Evolutionary conservation across 2,797 vertebrate genomes (phyloP).

Genomic region (Dicrostonyx torquatus): DNA sequence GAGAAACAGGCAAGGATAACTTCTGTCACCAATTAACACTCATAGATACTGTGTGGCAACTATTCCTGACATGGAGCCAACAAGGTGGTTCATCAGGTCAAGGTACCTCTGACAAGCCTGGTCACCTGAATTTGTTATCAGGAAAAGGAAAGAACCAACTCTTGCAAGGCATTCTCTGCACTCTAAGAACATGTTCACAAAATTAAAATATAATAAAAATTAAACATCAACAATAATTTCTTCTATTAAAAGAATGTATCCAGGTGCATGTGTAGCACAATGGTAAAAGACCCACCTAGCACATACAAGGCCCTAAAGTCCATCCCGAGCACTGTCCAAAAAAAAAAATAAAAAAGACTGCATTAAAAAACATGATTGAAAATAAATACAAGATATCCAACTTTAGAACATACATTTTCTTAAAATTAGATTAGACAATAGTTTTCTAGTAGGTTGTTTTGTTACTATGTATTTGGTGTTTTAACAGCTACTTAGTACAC

Average conservation of each 20-base stretch:
- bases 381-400: slow-evolving; percentile 21
- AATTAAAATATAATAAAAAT: background rate
- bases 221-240: background rate
- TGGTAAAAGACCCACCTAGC: no score
- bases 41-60: background rate
- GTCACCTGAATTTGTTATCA: background rate
- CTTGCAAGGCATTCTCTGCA: background rate
- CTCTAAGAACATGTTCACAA: background rate
- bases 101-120: background rate
- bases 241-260: background rate
- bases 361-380: background rate
- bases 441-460: slow-evolving; percentile 9
- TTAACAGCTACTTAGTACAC: background rate
- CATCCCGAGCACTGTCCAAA: background rate
- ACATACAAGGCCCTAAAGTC: background rate
- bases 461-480: background rate
- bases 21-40: slow-evolving; percentile 11
- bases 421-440: slow-evolving; percentile 28
- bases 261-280: background rate
- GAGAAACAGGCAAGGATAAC: background rate
- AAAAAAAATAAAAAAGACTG: slow-evolving; percentile 26
- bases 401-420: slow-evolving; percentile 17
- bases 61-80: background rate
- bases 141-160: background rate
- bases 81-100: background rate